A percentile compares a stretch with the other conserved stretches of the same genome.
Evolutionary conservation across 1,140 invertebrate species (phyloP).

Genomic region (Sinella curviseta): DNA sequence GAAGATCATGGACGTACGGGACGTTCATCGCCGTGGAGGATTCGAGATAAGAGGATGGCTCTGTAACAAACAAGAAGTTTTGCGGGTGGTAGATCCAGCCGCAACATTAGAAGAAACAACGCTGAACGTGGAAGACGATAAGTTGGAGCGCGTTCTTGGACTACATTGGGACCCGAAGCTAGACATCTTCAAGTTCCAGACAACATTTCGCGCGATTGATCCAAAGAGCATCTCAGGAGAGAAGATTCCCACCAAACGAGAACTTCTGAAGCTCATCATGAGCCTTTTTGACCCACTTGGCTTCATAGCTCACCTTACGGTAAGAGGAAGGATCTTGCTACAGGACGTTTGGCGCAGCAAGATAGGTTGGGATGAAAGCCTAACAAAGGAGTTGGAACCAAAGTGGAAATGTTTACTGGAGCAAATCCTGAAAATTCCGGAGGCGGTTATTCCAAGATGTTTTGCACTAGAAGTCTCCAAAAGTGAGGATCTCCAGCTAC

Average conservation of each 20-base stretch:
- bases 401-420: conserved; percentile 26
- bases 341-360: conserved; percentile 30
- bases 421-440: neutral
- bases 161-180: conserved; percentile 25
- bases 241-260: neutral
- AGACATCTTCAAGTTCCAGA: conserved; percentile 29
- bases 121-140: neutral
- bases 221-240: conserved; percentile 4
- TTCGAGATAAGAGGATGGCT: conserved; percentile 9
- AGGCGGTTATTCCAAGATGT: conserved; percentile 32
- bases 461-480: conserved; percentile 19
- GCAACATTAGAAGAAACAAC: neutral
- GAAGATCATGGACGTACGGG: neutral
- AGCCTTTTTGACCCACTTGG: conserved; percentile 22
- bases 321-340: conserved; percentile 27
- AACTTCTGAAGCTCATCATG: neutral
- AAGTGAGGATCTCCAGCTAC: conserved; percentile 34
- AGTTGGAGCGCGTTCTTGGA: conserved; percentile 30
- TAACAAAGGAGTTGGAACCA: neutral
- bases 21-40: neutral
- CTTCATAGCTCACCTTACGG: neutral
- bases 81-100: neutral
- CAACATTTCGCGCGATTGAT: neutral
- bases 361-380: conserved; percentile 41
- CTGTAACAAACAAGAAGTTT: neutral